Conservation (phyloP, 2,113 vertebrate species). For the Ophthalmotilapia sp. region DNA sequence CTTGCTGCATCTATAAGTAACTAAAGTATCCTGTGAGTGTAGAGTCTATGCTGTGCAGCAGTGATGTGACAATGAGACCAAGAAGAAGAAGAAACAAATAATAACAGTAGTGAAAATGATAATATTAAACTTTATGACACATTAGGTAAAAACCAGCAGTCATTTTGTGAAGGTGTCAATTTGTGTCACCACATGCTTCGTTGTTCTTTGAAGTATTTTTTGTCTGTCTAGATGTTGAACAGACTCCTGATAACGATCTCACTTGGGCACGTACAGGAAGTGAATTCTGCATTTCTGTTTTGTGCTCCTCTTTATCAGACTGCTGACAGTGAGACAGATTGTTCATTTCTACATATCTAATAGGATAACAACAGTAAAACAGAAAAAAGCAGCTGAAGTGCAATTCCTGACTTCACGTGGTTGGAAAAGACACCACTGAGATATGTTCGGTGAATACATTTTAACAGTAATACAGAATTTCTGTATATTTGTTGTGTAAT, state of each 20-base stretch:
- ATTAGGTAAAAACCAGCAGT: not conserved
- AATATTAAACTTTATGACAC: not conserved
- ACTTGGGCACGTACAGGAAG: slow-evolving; percentile 13
- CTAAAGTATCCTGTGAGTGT: not conserved
- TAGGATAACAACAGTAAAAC: not conserved
- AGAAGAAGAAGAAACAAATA: not conserved
- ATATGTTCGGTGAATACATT: slow-evolving; percentile 36
- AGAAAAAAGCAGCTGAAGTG: not conserved
- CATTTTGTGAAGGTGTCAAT: not conserved
- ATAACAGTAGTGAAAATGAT: not conserved
- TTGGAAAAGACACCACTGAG: not conserved
- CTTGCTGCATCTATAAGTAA: not conserved
- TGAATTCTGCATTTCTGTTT: not conserved
- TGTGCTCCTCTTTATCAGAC: not conserved
- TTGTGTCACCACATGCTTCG: not conserved
- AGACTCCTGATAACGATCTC: slow-evolving; percentile 37
- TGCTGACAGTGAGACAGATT: not conserved
- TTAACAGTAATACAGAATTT: not conserved
- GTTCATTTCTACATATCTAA: not conserved
- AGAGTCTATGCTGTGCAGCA: not conserved
- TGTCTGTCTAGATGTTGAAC: not conserved
- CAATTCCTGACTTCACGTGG: not conserved
- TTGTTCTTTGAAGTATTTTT: not conserved
- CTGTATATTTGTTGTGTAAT: not conserved
- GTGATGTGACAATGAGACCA: not conserved